Evolutionary conservation across 1,140 invertebrate genomes (phyloP), one percentile per base, ranked within the genome.

Genomic region (Zophobas atratus): DNA sequence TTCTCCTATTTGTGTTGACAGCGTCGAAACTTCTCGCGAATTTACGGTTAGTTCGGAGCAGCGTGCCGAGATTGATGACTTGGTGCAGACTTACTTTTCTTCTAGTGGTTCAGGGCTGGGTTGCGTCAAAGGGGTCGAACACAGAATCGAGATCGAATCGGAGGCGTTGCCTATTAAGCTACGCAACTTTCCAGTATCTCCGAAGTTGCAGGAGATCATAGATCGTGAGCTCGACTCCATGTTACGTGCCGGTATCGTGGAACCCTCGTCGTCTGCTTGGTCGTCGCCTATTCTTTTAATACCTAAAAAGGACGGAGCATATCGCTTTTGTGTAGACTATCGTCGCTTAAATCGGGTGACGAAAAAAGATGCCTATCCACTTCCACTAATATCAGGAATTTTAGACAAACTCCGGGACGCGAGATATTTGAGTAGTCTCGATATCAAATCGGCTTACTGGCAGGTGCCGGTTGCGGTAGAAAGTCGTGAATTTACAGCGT

Each of bases 401-500:
- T 56, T 87, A 6, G 81, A 84, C 57, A 79, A 80, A 34, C 67
- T 88, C 0, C 49, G 84, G 1, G 79, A 81, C 4, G 84, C 84
- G 0, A 75, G 77, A 34, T 82, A 79, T 51, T 75, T 85, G 1
- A 75, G 77, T 8, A 80, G 75, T 41, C 36, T 86, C 0, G 84
- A 84, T 76, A 72, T 86, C 8, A 80, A 79, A 35, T 75, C 79
- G 5, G 84, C 79, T 1, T 87, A 84, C 78, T 84, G 80, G 79
- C 84, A 84, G 67, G 81, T 85, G 33, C 75, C 56, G 2, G 39
- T 84, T 8, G 57, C 83, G 80, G 32, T 83, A 32, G 53, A 77
- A 32, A 73, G 78, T n/a, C 38, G 57, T 63, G 8, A 74, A 60
- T 55, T 79, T 74, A 73, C 83, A 78, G 83, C 82, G 0, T 86